Base-by-base conservation (phyloP, 2,888 invertebrate species). In the Autographa pulchrina region DNA sequence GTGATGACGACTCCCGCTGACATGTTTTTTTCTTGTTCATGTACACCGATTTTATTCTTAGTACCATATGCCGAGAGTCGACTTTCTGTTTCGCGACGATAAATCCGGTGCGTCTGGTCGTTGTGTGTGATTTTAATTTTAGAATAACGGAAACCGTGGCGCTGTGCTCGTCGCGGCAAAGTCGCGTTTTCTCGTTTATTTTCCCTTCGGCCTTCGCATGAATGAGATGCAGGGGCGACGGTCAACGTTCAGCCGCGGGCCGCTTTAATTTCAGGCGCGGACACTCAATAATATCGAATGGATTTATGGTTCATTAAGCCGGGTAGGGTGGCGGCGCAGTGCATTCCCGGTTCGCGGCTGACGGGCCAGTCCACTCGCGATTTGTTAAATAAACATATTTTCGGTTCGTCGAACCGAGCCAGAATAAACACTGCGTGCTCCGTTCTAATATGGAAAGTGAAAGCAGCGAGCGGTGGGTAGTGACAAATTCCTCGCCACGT, bases 141-240 rank as follows among this genome's bases (percentile, higher is more conserved):
- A 94, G 94, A 94, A 91, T 89, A 93, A 93, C 94, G 94, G 94
- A 94, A 94, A 93, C 91, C 81, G 89, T 85, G 83, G 86, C 85
- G 84, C 75, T 80, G 86, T 80, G 76, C 80, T 71, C 71, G 74
- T 72, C 77, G 84, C 84, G 78, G 81, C 86, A 83, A 81, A 65
- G 77, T 77, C 73, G 83, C 86, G 84, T 86, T 89, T 90, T 89
- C 86, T 89, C 88, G 89, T 91, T 90, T 90, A 90, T 91, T 91
- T 92, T 88, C 84, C 88, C 80, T 78, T 84, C 89, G 92, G 90
- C 93, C 92, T 93, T 93, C 92, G 91, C 92, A 91, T 94, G 94
- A 95, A 94, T 94, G 94, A 88, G 89, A 93, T 90, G 88, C 92
- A 62, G 72, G 54, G 75, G 74, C 88, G 78, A 63, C 86, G 91